A percentile compares a stretch with the other conserved stretches of the same genome.
phyloP scores from a whole-genome alignment of 2,888 invertebrate genomes.

The Leptinotarsa juncta region DNA sequence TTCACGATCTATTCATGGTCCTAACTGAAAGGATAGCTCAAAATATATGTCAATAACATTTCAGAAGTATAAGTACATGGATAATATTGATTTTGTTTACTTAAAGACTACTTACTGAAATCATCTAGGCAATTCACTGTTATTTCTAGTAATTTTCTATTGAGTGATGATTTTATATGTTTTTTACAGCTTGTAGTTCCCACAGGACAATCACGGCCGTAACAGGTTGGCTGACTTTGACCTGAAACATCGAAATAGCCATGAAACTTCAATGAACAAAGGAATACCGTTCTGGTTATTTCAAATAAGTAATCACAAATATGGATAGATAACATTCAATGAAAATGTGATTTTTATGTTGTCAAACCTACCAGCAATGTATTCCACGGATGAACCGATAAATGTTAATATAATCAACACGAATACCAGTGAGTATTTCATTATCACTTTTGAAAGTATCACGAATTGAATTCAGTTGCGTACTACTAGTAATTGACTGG shows the following conservation, averaged over 20 bases:
- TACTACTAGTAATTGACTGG: neutral
- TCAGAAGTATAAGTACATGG: too few relatives aligned
- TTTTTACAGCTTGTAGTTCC: constrained; percentile 48
- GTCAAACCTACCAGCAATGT: constrained; percentile 12
- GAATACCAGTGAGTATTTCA: neutral
- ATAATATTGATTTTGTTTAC: too few relatives aligned
- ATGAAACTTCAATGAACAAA: too few relatives aligned
- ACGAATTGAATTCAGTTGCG: neutral
- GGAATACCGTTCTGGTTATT: too few relatives aligned
- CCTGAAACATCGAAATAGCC: neutral
- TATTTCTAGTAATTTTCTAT: constrained; percentile 42
- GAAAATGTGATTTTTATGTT: too few relatives aligned
- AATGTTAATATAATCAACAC: neutral
- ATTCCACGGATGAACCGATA: constrained; percentile 12
- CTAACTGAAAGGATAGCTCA: too few relatives aligned
- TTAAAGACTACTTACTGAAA: constrained; percentile 38
- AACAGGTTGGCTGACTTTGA: constrained; percentile 38
- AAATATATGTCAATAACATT: too few relatives aligned
- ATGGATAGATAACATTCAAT: too few relatives aligned
- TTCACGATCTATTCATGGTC: too few relatives aligned
- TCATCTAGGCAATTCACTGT: constrained; percentile 49
- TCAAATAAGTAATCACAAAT: too few relatives aligned
- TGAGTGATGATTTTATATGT: constrained; percentile 41
- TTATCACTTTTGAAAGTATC: neutral
- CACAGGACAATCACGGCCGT: constrained; percentile 45